Conservation (phyloP, 2,888 invertebrate species). For the Cerastoderma edule region DNA sequence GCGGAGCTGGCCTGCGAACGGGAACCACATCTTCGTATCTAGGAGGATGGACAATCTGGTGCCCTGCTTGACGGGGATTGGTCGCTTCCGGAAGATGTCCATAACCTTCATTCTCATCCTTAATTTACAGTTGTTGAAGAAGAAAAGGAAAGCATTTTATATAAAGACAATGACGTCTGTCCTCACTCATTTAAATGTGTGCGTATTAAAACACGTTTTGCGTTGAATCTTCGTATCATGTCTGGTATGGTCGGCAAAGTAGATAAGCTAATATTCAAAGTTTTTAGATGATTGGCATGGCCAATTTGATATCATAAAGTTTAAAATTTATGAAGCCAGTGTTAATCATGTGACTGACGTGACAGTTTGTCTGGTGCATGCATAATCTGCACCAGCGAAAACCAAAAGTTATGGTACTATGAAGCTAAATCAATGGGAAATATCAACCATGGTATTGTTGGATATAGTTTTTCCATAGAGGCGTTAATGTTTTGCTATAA, state of each 20-base stretch:
- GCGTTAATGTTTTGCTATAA: neutral
- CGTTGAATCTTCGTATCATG: neutral
- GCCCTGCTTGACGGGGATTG: neutral
- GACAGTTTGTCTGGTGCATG: too few species aligned
- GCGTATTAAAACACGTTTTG: neutral
- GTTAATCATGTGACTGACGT: too few species aligned
- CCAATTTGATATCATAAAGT: too few species aligned
- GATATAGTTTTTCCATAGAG: neutral
- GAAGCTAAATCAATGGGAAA: too few species aligned
- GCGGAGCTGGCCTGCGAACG: slow-evolving; percentile 4
- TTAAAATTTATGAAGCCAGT: too few species aligned
- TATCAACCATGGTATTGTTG: neutral
- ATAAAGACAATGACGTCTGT: neutral
- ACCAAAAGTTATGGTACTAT: too few species aligned
- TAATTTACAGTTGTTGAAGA: neutral
- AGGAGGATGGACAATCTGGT: slow-evolving; percentile 12
- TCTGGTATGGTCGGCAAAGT: neutral
- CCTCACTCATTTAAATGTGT: neutral
- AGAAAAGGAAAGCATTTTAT: neutral
- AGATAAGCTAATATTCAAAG: neutral
- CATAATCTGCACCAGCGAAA: too few species aligned
- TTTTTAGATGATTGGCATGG: neutral
- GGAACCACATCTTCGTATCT: slow-evolving; percentile 21
- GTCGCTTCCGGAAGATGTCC: neutral
- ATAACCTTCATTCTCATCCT: neutral